Base-by-base conservation (phyloP, 2,113 vertebrate genomes). In the Peromyscus maniculatus region DNA sequence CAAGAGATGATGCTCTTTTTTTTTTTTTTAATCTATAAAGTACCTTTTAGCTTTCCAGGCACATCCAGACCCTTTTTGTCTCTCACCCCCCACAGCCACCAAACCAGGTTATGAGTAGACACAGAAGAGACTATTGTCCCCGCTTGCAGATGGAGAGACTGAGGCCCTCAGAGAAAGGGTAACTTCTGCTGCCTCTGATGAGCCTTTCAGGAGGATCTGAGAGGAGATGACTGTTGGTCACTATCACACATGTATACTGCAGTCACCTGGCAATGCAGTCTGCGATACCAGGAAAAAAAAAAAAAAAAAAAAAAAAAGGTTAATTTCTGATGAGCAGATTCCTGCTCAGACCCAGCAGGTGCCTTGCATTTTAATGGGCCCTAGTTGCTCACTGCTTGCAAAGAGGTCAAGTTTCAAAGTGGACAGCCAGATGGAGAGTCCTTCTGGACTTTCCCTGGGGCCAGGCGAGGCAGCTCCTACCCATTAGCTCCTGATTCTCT, bases 391-490 rank as follows among this genome's bases (percentile, higher is more conserved):
- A 46, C 21, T 93, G 79, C 39, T 94, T 95, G 94, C 94, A 96
- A 98, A 98, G 89, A 98, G 97, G 97, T 98, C 98, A 97, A 92
- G 13, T 80, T 97, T 93, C 93, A 93, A 97, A 96, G 92, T 84
- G 96, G 95, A 91, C 71, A 77, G 89, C 91, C 98, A 98, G 97
- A 98, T 98, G 97, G 98, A 97, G 93, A 96, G 83, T 52, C 93
- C 91, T 98, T 97, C 96, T 97, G 96, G 93, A 96, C 87, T 67
- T 95, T 92, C 91, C 94, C 96, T n/a, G 72, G 89, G 89, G 95
- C 82, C 89, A 84, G 69, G 43, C 4, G 5, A 94, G 69, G 78
- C 91, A 90, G 71, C 12, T 77, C 5, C 93, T 94, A 72, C 77
- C 80, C 22, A 4, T 82, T 75, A 84, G 78, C 72, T 95, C 83